Conservation (phyloP, 2,113 vertebrate genomes). For the Bufo bufo region DNA sequence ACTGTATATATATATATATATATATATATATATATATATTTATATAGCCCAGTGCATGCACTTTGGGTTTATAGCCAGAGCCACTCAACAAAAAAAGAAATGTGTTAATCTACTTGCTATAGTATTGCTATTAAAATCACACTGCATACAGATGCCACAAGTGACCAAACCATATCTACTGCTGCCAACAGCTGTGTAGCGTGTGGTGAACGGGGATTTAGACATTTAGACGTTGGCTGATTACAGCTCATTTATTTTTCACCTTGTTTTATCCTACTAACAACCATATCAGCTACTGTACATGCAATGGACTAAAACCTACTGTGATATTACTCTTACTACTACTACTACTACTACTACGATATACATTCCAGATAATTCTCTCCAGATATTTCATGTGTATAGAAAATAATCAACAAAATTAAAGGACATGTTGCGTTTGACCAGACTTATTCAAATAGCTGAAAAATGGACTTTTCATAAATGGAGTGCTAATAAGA, state of each 20-base stretch:
- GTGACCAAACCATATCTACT: slow-evolving; percentile 1
- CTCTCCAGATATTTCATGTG: neutral
- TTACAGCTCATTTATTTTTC: neutral
- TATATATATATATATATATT: no score
- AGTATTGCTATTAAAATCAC: neutral
- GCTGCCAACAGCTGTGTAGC: neutral
- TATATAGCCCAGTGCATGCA: neutral
- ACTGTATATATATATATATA: no score
- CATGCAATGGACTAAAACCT: neutral
- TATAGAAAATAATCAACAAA: neutral
- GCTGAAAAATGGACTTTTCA: no score
- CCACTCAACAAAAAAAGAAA: neutral
- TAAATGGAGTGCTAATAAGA: no score
- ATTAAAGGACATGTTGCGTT: neutral
- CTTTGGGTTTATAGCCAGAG: neutral
- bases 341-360: neutral
- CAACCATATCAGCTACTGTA: neutral
- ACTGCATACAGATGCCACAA: neutral
- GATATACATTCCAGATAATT: neutral
- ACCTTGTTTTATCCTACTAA: neutral
- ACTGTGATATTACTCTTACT: no score
- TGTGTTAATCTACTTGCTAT: neutral
- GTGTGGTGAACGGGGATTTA: neutral
- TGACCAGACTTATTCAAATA: neutral
- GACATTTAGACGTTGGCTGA: neutral